Conservation (phyloP, 1,140 invertebrate genomes). For the Brachionus rubens region DNA sequence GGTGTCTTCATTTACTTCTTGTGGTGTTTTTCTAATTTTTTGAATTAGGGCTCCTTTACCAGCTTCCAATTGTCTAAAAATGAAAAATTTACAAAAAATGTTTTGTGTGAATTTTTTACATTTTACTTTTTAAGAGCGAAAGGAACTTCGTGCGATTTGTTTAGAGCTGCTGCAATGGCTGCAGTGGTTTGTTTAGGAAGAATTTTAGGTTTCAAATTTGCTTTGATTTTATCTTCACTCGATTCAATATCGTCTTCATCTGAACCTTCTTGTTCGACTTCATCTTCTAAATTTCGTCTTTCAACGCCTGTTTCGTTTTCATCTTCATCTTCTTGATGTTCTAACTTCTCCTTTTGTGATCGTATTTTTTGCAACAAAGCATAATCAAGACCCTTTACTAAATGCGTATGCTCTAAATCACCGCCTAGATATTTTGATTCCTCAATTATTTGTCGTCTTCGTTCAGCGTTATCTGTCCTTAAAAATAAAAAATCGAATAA, state of each 20-base stretch:
- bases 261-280: constrained; percentile 80
- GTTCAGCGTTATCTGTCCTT: constrained; percentile 74
- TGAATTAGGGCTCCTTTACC: constrained; percentile 63
- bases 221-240: constrained; percentile 41
- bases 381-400: constrained; percentile 99
- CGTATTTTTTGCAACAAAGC: constrained; percentile 92
- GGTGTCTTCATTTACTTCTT: neutral
- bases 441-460: constrained; percentile 89
- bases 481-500: too few species aligned
- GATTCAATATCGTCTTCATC: constrained; percentile 46
- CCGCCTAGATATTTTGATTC: constrained; percentile 99
- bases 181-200: constrained; percentile 3
- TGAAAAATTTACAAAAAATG: neutral
- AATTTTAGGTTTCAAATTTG: constrained; percentile 28
- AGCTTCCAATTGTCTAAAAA: constrained; percentile 25
- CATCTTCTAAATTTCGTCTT: constrained; percentile 62
- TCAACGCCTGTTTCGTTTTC: neutral
- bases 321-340: neutral
- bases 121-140: constrained; percentile 41
- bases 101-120: neutral
- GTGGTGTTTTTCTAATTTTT: constrained; percentile 48
- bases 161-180: constrained; percentile 7
- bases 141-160: constrained; percentile 11
- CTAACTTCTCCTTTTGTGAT: neutral
- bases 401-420: constrained; percentile 99